phyloP scores from a whole-genome alignment of 2,113 vertebrate genomes.

The Nanorana parkeri region DNA sequence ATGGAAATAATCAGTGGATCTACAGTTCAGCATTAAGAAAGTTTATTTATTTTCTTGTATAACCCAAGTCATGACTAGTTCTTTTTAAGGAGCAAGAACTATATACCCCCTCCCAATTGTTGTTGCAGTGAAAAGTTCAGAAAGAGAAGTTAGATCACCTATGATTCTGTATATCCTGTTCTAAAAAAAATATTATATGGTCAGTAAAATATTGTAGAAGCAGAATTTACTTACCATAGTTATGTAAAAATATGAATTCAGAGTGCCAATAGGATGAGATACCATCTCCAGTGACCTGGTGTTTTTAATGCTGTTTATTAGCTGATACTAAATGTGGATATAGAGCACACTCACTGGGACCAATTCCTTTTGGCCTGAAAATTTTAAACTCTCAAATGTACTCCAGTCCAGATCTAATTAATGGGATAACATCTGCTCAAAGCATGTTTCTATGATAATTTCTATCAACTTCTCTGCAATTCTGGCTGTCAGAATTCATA shows the following conservation, averaged over 20 bases:
- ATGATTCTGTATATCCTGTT: not conserved
- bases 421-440: constrained; percentile 84
- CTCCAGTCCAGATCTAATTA: constrained; percentile 82
- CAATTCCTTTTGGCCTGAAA: constrained; percentile 82
- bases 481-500: constrained; percentile 74
- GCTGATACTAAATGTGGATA: constrained; percentile 82
- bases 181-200: not conserved
- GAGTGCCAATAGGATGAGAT: constrained; percentile 79
- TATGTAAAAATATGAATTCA: not conserved
- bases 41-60: too few species aligned
- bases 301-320: constrained; percentile 81
- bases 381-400: constrained; percentile 75
- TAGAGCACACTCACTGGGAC: constrained; percentile 80
- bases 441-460: constrained; percentile 68
- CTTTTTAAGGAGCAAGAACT: too few species aligned
- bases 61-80: too few species aligned
- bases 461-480: constrained; percentile 72
- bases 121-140: too few species aligned
- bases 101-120: too few species aligned
- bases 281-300: constrained; percentile 79
- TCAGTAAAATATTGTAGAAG: not conserved
- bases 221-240: not conserved
- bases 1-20: too few species aligned
- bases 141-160: too few species aligned
- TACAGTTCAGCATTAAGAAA: too few species aligned